Conservation (phyloP, 2,888 invertebrate genomes). For the Sylvicola fuscatus region DNA sequence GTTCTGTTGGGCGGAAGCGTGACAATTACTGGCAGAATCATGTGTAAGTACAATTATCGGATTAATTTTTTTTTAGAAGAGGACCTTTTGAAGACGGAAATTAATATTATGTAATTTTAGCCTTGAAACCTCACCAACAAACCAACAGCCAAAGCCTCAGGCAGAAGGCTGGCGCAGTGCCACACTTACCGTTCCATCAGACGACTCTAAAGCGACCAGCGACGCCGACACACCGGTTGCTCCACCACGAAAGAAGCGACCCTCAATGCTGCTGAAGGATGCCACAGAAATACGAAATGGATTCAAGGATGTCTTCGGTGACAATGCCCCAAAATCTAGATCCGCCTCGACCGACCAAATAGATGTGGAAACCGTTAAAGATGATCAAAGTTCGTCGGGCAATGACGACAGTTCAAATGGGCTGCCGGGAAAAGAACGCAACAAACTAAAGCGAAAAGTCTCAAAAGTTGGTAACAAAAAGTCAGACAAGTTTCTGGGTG, state of each 20-base stretch:
- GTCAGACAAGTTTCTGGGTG: slow-evolving; percentile 12
- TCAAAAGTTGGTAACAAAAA: slow-evolving; percentile 10
- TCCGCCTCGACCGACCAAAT: not conserved
- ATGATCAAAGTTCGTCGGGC: slow-evolving; percentile 1
- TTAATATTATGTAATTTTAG: slow-evolving; percentile 4
- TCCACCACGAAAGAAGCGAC: slow-evolving; percentile 10
- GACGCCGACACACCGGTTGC: slow-evolving; percentile 7
- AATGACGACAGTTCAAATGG: not conserved
- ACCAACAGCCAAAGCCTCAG: slow-evolving; percentile 4
- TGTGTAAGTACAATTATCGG: slow-evolving; percentile 8
- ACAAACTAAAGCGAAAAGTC: slow-evolving; percentile 5
- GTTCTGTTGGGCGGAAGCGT: slow-evolving; percentile 7
- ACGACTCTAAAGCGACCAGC: not conserved
- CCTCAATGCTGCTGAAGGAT: slow-evolving; percentile 3
- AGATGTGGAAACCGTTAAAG: not conserved
- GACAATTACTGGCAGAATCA: slow-evolving; percentile 10
- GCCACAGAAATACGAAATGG: slow-evolving; percentile 5
- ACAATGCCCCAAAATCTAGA: not conserved
- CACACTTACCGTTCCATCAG: slow-evolving; percentile 8
- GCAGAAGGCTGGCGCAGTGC: slow-evolving; percentile 7
- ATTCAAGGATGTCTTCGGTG: slow-evolving; percentile 9
- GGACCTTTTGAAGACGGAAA: not conserved
- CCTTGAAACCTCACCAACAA: slow-evolving; percentile 8
- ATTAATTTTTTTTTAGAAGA: slow-evolving; percentile 2
- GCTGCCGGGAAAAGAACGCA: not conserved